phyloP scores from a whole-genome alignment of 2,888 invertebrate genomes.

The Caradrina clavipalpis region DNA sequence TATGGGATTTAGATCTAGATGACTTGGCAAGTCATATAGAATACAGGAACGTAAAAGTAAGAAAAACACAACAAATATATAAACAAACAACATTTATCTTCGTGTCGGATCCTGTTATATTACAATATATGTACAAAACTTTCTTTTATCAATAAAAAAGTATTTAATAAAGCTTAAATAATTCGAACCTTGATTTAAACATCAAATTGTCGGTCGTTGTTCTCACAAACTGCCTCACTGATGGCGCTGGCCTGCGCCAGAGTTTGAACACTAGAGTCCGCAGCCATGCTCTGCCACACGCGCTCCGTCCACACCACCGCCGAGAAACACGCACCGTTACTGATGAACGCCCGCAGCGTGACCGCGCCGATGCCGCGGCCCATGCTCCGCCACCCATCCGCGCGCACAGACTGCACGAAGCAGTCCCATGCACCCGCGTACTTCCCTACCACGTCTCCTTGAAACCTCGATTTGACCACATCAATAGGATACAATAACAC shows the following conservation, averaged over 20 bases:
- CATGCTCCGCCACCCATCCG: conserved; percentile 94
- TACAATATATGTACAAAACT: conserved; percentile 18
- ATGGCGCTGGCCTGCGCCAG: conserved; percentile 75
- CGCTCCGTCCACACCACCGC: conserved; percentile 95
- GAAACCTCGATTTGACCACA: conserved; percentile 96
- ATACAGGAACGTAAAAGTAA: background rate
- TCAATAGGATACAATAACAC: conserved; percentile 96
- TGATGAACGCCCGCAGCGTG: conserved; percentile 96
- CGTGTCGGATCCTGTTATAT: background rate
- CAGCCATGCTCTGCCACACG: conserved; percentile 81
- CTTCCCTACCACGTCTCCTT: conserved; percentile 92
- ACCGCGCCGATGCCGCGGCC: conserved; percentile 95
- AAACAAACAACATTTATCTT: conserved; percentile 50
- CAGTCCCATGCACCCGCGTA: conserved; percentile 95
- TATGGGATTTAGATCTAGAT: too few relatives aligned
- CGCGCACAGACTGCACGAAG: conserved; percentile 92
- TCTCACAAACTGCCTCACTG: conserved; percentile 79
- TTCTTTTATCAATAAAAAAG: conserved; percentile 24
- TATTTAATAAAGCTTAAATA: conserved; percentile 19
- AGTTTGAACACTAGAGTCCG: conserved; percentile 69
- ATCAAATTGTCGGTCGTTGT: conserved; percentile 79
- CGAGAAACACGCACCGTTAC: conserved; percentile 97
- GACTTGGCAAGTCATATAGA: background rate
- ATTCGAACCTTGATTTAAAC: conserved; percentile 62
- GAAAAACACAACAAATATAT: conserved; percentile 30